Evolutionary conservation across 2,888 invertebrate species (phyloP).

Genomic region (Plusia festucae): DNA sequence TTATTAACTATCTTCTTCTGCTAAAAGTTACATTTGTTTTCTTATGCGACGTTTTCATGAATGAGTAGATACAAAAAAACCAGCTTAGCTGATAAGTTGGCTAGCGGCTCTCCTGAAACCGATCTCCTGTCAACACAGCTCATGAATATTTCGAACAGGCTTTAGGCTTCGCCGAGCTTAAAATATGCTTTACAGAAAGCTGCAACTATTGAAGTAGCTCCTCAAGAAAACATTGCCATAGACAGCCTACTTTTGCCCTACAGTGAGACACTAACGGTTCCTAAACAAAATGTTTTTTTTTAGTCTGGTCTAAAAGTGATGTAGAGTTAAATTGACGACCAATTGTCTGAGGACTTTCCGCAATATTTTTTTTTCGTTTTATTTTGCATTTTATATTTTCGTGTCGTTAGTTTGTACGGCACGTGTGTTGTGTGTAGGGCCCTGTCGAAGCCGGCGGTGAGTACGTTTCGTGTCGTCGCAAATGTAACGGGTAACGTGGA

Average conservation of each 20-base stretch:
- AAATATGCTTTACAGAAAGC: too few relatives aligned
- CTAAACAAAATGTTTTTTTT: too few relatives aligned
- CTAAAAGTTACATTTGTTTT: too few relatives aligned
- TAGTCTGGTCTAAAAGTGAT: too few relatives aligned
- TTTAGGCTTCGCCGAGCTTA: too few relatives aligned
- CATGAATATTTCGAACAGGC: background rate
- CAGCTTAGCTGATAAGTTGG: background rate
- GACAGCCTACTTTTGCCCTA: too few relatives aligned
- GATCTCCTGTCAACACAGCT: background rate
- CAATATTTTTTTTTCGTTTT: background rate
- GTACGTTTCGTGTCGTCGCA: slow-evolving; percentile 62
- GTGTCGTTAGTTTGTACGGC: slow-evolving; percentile 22
- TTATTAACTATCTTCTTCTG: too few relatives aligned
- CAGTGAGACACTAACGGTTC: too few relatives aligned
- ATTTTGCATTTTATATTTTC: slow-evolving; percentile 11
- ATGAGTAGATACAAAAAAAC: background rate
- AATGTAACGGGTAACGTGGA: slow-evolving; percentile 78
- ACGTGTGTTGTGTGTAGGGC: slow-evolving; percentile 40
- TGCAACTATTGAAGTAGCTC: too few relatives aligned
- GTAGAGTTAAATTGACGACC: too few relatives aligned
- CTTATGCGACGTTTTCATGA: background rate
- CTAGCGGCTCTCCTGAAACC: background rate
- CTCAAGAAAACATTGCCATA: too few relatives aligned
- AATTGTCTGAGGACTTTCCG: too few relatives aligned
- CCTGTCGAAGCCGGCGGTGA: slow-evolving; percentile 53